These are phyloP conservation scores for Girardia tigrina DNA, from an alignment of 2,888 invertebrate genomes.

Conservation along the genomic window DNA sequence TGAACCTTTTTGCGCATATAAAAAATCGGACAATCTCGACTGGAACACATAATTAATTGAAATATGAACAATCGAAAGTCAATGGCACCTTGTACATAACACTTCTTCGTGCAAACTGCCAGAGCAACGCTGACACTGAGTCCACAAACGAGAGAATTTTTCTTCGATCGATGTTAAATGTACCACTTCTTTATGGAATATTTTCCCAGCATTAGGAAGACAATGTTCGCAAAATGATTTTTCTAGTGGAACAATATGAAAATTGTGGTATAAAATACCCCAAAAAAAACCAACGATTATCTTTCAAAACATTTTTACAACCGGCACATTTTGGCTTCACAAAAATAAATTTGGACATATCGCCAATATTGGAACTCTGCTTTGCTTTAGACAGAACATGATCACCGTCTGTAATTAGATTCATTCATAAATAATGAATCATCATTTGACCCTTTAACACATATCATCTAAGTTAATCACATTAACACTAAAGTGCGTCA, in stretches of 20 bases:
- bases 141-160: slow-evolving; percentile 81
- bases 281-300: too few species aligned
- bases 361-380: too few species aligned
- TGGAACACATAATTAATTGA: slow-evolving; percentile 47
- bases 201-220: slow-evolving; percentile 62
- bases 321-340: too few species aligned
- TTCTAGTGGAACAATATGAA: neutral
- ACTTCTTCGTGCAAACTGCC: slow-evolving; percentile 95
- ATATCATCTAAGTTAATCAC: too few species aligned
- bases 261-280: too few species aligned
- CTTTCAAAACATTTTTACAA: too few species aligned
- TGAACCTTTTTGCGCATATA: slow-evolving; percentile 97
- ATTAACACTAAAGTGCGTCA: too few species aligned
- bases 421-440: too few species aligned
- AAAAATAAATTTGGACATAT: too few species aligned
- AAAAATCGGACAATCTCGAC: slow-evolving; percentile 96
- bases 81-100: slow-evolving; percentile 77
- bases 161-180: slow-evolving; percentile 67
- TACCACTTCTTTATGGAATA: slow-evolving; percentile 64
- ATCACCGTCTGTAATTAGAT: too few species aligned
- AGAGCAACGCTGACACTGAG: slow-evolving; percentile 95
- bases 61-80: neutral
- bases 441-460: too few species aligned
- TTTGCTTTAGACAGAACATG: too few species aligned
- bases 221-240: slow-evolving; percentile 52